Percentiles rank a stretch among this genome's conserved stretches.
phyloP scores from a whole-genome alignment of 2,113 vertebrate genomes.

The Steatornis caripensis region DNA sequence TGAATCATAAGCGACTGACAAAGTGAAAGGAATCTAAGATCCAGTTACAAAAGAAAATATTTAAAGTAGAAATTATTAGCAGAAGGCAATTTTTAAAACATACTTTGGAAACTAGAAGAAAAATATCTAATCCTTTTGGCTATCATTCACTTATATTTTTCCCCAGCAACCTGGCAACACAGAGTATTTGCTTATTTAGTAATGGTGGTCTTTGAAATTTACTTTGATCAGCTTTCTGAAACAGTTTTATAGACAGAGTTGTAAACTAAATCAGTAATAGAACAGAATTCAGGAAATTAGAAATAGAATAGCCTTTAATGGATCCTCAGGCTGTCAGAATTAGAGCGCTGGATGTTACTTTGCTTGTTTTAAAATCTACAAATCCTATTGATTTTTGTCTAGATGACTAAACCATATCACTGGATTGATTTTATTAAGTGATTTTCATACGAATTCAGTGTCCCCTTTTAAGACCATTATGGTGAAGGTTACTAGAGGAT shows the following conservation, averaged over 20 bases:
- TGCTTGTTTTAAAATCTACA: background rate
- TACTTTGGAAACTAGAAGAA: background rate
- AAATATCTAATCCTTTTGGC: background rate
- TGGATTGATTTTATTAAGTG: background rate
- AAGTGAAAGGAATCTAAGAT: background rate
- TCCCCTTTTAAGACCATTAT: background rate
- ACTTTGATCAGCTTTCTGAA: background rate
- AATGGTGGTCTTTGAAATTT: background rate
- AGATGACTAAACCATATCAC: background rate
- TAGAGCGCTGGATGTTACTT: background rate
- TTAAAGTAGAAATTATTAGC: slow-evolving; percentile 13
- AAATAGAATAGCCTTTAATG: background rate
- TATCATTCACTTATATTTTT: background rate
- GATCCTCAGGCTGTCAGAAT: background rate
- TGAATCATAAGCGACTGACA: background rate
- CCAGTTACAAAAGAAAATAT: background rate
- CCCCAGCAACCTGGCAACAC: background rate
- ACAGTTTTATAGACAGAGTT: background rate
- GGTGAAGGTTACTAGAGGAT: background rate
- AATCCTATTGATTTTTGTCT: background rate
- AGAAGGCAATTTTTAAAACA: background rate
- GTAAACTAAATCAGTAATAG: background rate
- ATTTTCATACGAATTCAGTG: background rate
- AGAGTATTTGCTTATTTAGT: background rate
- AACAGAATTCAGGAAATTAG: background rate